Conservation (phyloP, 2,113 vertebrate genomes). For the Macrotis lagotis region DNA sequence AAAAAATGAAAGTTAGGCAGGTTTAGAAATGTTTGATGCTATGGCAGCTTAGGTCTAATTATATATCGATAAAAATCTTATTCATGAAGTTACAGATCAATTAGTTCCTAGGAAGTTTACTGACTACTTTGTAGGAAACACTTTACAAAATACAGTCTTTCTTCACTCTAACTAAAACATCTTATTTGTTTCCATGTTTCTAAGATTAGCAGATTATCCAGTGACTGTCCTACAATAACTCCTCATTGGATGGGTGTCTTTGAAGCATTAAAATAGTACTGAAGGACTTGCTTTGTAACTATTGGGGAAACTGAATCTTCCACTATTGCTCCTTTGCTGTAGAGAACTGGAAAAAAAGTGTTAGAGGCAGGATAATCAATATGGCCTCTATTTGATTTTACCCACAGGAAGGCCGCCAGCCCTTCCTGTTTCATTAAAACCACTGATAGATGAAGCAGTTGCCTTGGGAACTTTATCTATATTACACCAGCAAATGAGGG, state of each 20-base stretch:
- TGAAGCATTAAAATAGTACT: not conserved
- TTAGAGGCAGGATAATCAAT: constrained; percentile 68
- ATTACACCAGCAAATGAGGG: not conserved
- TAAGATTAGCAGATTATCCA: not conserved
- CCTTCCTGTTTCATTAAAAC: constrained; percentile 69
- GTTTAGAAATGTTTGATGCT: not conserved
- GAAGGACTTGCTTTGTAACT: not conserved
- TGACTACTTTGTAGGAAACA: not conserved
- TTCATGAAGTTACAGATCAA: not conserved
- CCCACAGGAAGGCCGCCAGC: constrained; percentile 67
- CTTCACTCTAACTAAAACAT: not conserved
- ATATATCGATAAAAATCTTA: constrained; percentile 14
- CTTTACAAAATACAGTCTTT: not conserved
- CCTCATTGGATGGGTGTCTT: not conserved
- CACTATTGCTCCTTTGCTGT: not conserved
- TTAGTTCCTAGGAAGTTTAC: not conserved
- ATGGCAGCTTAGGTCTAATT: not conserved
- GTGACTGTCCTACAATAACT: not conserved
- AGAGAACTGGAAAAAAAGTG: constrained; percentile 45
- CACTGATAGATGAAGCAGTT: constrained; percentile 57
- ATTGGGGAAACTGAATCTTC: not conserved
- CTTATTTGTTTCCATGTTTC: not conserved
- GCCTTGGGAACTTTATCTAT: constrained; percentile 58
- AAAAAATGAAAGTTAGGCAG: not conserved
- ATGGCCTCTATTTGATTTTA: constrained; percentile 74